Conservation (phyloP, 2,113 vertebrate species). For the Alethe diademata region DNA sequence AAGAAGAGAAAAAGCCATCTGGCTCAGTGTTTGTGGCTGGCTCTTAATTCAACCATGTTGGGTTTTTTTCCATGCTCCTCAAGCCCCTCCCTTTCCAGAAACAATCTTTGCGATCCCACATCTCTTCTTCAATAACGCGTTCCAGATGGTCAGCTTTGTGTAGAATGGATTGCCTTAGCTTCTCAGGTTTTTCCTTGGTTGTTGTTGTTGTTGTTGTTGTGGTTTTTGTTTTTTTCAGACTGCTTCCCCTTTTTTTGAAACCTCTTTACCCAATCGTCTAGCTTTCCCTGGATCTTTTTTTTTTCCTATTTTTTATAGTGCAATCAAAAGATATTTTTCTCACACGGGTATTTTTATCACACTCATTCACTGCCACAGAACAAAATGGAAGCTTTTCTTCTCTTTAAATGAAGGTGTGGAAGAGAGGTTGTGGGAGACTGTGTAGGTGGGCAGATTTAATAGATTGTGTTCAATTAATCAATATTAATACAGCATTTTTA, state of each 20-base stretch:
- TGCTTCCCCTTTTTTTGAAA: neutral
- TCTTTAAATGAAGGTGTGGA: neutral
- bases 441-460: neutral
- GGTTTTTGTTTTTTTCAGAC: neutral
- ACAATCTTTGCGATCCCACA: slow-evolving; percentile 56
- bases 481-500: neutral
- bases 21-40: slow-evolving; percentile 6
- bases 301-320: neutral
- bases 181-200: neutral
- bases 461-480: neutral
- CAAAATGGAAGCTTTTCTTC: neutral
- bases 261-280: neutral
- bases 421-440: neutral
- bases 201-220: neutral
- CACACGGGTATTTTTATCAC: neutral
- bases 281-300: neutral
- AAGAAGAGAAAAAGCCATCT: slow-evolving; percentile 38
- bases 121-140: slow-evolving; percentile 9
- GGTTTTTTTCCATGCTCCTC: slow-evolving; percentile 48
- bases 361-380: neutral
- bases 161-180: neutral
- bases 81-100: slow-evolving; percentile 54
- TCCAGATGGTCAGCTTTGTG: slow-evolving; percentile 55
- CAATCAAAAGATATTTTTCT: neutral
- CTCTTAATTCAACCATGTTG: slow-evolving; percentile 20